Conservation (phyloP, 2,888 invertebrate genomes). For the Neoaliturus tenellus region DNA sequence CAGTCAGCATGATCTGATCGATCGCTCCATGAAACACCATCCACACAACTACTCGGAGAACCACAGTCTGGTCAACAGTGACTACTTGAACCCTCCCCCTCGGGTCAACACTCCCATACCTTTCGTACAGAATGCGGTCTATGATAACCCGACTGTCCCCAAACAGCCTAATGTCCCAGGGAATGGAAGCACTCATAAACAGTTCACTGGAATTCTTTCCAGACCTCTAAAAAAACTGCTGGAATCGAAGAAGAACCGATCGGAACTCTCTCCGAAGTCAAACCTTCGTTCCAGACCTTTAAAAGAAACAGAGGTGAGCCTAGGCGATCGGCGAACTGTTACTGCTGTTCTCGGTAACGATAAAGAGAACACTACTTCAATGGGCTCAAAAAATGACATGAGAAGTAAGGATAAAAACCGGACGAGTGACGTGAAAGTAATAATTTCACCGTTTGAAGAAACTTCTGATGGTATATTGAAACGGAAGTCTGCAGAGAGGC, state of each 20-base stretch:
- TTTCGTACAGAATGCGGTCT: constrained; percentile 85
- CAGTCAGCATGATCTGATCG: constrained; percentile 40
- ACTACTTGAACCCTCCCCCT: constrained; percentile 69
- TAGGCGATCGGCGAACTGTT: constrained; percentile 42
- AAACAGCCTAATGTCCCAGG: constrained; percentile 71
- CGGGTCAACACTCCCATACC: constrained; percentile 79
- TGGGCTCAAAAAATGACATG: constrained; percentile 21
- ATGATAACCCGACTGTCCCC: constrained; percentile 70
- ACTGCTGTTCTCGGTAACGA: constrained; percentile 35
- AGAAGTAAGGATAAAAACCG: constrained; percentile 51
- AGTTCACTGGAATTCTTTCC: constrained; percentile 35
- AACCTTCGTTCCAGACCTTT: constrained; percentile 37
- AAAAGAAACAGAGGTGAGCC: constrained; percentile 50
- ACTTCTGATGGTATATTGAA: constrained; percentile 26
- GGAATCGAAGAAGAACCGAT: constrained; percentile 52
- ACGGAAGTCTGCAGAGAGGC: constrained; percentile 57
- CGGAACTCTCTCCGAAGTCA: constrained; percentile 34
- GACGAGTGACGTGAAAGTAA: constrained; percentile 46
- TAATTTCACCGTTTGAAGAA: constrained; percentile 58
- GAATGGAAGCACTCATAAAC: constrained; percentile 54
- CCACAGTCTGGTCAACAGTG: constrained; percentile 59
- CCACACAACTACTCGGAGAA: constrained; percentile 68
- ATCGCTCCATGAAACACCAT: constrained; percentile 61
- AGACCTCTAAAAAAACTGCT: constrained; percentile 45
- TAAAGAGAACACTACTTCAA: constrained; percentile 33